Evolutionary conservation across 2,888 invertebrate species (phyloP), one percentile per base, ranked within the genome.

Genomic region (Labia minor): DNA sequence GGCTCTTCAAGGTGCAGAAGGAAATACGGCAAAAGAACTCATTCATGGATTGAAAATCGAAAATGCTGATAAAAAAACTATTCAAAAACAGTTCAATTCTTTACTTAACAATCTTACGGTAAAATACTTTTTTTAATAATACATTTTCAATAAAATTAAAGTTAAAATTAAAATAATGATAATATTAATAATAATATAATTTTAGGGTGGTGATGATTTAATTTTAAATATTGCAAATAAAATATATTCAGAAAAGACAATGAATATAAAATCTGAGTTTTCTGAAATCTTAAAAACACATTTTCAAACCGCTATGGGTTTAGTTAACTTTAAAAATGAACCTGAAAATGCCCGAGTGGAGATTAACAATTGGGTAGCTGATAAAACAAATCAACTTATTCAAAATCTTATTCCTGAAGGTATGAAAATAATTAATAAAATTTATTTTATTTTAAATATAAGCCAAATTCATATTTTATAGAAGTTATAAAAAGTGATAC

Each of bases 311-410:
- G 83, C 81, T 21, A 82, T 86, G 3, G 81, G 87, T 73, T 78
- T 79, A 63, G 70, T 90, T 0, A 76, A 90, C 73, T 92, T 92
- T 72, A 71, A 67, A 0, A 71, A 83, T 20, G 76, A 81, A 1
- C 73, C 72, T 1, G 76, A 74, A 19, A 81, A 84, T 1, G 81
- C 81, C 0, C 77, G 79, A 1, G 71, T 76, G 2, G 76, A 75
- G 0, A 93, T 97, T 64, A 97, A 97, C 74, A 72, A 76, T 37
- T 95, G 94, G 91, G 91, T 84, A 61, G 86, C 86, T 73, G 76
- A 82, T 3, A 83, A 90, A 74, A 97, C 97, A 0, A 86, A 90
- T 66, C 78, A 88, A 8, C 91, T 88, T 76, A 95, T 97, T 67
- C 85, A 86, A 71, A 81, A 93, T 72, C 80, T 97, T 1, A 77